These are phyloP conservation scores for Tetragnatha montana DNA, from an alignment of 2,888 invertebrate species.

Conservation along the genomic window DNA sequence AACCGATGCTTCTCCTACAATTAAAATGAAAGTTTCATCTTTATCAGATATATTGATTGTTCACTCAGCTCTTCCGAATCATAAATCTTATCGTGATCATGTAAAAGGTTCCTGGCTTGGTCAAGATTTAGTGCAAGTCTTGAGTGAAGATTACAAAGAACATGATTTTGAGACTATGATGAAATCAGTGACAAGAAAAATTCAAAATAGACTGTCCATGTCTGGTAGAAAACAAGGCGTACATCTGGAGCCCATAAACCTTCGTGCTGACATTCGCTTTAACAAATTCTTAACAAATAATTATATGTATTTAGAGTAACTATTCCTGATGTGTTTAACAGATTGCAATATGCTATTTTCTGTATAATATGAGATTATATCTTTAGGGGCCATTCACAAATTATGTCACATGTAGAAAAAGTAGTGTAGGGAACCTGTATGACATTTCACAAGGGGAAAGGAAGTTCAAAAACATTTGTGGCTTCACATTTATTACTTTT, in stretches of 20 bases:
- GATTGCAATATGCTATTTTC: too few species aligned
- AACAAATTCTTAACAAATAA: background rate
- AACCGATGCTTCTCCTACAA: background rate
- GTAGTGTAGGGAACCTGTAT: too few species aligned
- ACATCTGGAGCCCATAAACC: constrained; percentile 30
- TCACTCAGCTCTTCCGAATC: constrained; percentile 46
- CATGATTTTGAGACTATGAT: constrained; percentile 55
- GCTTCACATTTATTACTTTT: too few species aligned
- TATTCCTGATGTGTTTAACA: too few species aligned
- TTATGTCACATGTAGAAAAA: too few species aligned
- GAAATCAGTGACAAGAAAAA: constrained; percentile 31
- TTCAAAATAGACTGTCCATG: constrained; percentile 18
- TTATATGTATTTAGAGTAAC: too few species aligned
- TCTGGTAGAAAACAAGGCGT: constrained; percentile 32
- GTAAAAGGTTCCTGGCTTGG: constrained; percentile 46
- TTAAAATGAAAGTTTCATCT: background rate
- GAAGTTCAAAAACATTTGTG: too few species aligned
- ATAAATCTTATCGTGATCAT: constrained; percentile 38
- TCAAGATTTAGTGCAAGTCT: constrained; percentile 45
- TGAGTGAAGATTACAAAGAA: constrained; percentile 8
- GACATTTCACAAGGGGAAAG: too few species aligned
- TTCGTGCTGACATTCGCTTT: background rate
- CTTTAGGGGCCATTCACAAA: too few species aligned
- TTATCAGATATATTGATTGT: constrained; percentile 37
- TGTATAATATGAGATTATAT: too few species aligned